These are phyloP conservation scores for Drosophila glabriapex DNA, from an alignment of 2,888 invertebrate species.

Conservation along the genomic window DNA sequence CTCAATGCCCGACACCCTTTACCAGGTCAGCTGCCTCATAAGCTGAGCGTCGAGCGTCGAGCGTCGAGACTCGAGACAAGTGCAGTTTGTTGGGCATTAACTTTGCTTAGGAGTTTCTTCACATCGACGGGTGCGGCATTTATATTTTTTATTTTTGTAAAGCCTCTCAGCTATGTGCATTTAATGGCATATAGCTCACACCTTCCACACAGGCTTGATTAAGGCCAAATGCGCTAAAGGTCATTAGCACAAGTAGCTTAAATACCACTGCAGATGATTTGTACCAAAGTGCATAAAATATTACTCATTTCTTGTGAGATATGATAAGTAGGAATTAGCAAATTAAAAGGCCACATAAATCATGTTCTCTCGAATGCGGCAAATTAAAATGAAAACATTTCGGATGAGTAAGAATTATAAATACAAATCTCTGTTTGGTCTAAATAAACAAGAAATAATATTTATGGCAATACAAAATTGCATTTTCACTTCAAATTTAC, in stretches of 20 bases:
- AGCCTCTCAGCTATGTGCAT: constrained; percentile 73
- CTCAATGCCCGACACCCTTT: neutral
- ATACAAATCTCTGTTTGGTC: neutral
- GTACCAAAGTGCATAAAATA: constrained; percentile 9
- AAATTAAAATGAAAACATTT: constrained; percentile 10
- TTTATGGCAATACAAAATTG: neutral
- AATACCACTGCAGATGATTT: constrained; percentile 28
- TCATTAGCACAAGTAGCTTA: constrained; percentile 61
- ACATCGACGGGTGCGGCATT: constrained; percentile 48
- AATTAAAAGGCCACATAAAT: constrained; percentile 52
- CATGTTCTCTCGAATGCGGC: constrained; percentile 9
- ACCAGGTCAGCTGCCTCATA: neutral
- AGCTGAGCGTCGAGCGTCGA: constrained; percentile 9
- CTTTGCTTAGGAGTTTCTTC: constrained; percentile 26
- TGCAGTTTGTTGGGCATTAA: constrained; percentile 58
- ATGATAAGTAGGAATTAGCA: constrained; percentile 39
- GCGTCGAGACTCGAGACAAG: constrained; percentile 46
- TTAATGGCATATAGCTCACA: constrained; percentile 59
- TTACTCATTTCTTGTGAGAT: constrained; percentile 40
- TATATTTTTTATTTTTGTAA: constrained; percentile 28
- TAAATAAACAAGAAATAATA: neutral
- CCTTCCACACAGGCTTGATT: constrained; percentile 56
- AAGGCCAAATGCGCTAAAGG: constrained; percentile 52
- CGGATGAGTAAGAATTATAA: neutral
- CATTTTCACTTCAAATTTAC: neutral